These are phyloP conservation scores for Corythoichthys intestinalis DNA, from an alignment of 2,113 vertebrate species.

Conservation along the genomic window DNA sequence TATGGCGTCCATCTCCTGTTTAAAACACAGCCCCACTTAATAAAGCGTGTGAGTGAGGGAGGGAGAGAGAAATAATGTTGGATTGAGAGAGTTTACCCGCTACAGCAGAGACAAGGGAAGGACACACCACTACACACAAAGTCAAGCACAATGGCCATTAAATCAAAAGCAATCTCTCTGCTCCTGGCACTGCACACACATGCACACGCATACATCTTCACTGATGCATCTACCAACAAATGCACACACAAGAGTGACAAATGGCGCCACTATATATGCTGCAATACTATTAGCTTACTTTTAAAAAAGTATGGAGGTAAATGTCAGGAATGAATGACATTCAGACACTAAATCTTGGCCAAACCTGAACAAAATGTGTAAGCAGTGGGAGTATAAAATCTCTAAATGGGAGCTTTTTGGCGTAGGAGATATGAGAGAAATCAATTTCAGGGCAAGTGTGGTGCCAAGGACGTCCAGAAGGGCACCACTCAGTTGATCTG, in stretches of 20 bases:
- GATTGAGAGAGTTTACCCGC: conserved; percentile 35
- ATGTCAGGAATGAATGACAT: conserved; percentile 54
- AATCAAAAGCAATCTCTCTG: conserved; percentile 61
- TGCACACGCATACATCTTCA: conserved; percentile 19
- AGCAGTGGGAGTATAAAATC: conserved; percentile 65
- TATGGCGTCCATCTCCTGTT: conserved; percentile 65
- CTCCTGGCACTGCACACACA: conserved; percentile 46
- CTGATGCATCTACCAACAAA: conserved; percentile 32
- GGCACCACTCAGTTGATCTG: conserved; percentile 65
- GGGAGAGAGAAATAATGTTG: conserved; percentile 37
- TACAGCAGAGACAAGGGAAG: conserved; percentile 47
- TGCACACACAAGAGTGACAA: conserved; percentile 33
- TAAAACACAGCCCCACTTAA: conserved; percentile 58
- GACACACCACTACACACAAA: conserved; percentile 51
- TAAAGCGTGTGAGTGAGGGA: conserved; percentile 38
- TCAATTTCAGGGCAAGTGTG: conserved; percentile 66
- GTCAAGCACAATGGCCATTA: conserved; percentile 57
- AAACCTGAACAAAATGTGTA: conserved; percentile 61
- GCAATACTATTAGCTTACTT: conserved; percentile 47
- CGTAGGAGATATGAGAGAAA: conserved; percentile 62
- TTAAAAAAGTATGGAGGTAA: conserved; percentile 31
- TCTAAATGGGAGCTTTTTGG: conserved; percentile 66
- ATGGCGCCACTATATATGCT: conserved; percentile 24
- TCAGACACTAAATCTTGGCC: conserved; percentile 50
- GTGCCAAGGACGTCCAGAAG: conserved; percentile 71